Base-by-base conservation (phyloP, 2,888 invertebrate genomes). In the Lacanobia oleracea region DNA sequence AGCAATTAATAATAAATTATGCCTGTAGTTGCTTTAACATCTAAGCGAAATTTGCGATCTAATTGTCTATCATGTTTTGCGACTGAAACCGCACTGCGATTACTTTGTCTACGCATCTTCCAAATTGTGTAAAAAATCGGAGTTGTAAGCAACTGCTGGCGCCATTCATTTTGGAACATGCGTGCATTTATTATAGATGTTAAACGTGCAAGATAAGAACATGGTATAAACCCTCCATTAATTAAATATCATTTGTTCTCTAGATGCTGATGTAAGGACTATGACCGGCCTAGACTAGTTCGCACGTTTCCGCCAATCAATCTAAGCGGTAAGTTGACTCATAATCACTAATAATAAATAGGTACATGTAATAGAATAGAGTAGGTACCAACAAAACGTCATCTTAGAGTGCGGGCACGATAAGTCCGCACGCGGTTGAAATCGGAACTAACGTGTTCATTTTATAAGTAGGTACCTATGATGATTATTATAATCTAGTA, bases 251-350 rank as follows among this genome's bases (percentile, higher is more conserved):
- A 10, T 75, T 70, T 76, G 9, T 50, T 73, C 62, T 33, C 80
- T 48, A 83, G 80, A 51, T 56, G 50, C 67, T 57, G 74, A 51
- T 45, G 16, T 59, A 45, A 54, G n/a, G 60, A 50, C 45, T 65
- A 73, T 82, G 80, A 65, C 51, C 51, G 14, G 18, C 27, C 23
- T 43, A 37, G 53, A 60, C 12, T 48, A 65, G 43, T 16, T 18
- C 48, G 64, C 14, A 67, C 10, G 33, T 43, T 43, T 27, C 50
- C 37, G 43, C 33, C 27, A 43, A 45, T 23, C 59, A 9, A 73
- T 57, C 16, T 56, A 51, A 67, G 45, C 45, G 74, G 80, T 73
- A 54, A 70, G 78, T 69, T 16, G 27, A 62, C 14, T 12, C 12
- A n/a, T 50, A 43, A 16, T 27, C 1, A 14, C 14, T 43, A 33